These are phyloP conservation scores for Conops quadrifasciatus DNA, from an alignment of 2,888 invertebrate species.

Conservation along the genomic window DNA sequence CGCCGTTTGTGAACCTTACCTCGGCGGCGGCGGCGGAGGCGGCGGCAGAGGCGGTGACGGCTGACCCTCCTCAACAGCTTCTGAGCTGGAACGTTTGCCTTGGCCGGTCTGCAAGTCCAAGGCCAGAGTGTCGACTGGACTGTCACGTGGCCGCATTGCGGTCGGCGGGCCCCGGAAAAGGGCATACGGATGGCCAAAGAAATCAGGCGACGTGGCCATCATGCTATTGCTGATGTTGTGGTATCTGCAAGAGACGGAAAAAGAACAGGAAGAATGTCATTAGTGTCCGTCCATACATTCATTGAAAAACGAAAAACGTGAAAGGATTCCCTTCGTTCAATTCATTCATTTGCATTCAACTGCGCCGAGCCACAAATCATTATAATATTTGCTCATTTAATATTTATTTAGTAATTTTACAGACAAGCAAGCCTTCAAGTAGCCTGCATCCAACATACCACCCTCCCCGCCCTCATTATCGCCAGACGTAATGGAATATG, in stretches of 20 bases:
- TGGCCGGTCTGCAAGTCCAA: constrained; percentile 61
- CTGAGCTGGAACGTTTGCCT: constrained; percentile 59
- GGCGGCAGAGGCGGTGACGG: constrained; percentile 55
- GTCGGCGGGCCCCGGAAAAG: constrained; percentile 62
- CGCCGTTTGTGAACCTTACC: constrained; percentile 55
- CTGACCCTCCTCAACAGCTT: neutral
- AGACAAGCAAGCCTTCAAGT: too few species aligned
- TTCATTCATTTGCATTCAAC: too few species aligned
- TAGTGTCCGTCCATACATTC: too few species aligned
- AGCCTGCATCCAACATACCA: too few species aligned
- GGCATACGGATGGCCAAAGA: constrained; percentile 64
- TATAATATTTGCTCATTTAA: too few species aligned
- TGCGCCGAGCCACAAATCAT: too few species aligned
- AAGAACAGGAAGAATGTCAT: too few species aligned
- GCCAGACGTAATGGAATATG: too few species aligned
- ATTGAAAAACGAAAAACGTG: too few species aligned
- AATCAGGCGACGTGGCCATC: constrained; percentile 64
- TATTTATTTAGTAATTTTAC: too few species aligned
- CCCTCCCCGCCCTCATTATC: too few species aligned
- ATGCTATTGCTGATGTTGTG: constrained; percentile 52
- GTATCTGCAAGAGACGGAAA: constrained; percentile 41
- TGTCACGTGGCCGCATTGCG: constrained; percentile 61
- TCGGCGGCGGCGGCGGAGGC: constrained; percentile 58
- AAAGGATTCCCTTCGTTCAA: too few species aligned
- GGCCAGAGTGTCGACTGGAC: constrained; percentile 57